phyloP scores from a whole-genome alignment of 2,888 invertebrate genomes.

The Calliphora vomitoria region DNA sequence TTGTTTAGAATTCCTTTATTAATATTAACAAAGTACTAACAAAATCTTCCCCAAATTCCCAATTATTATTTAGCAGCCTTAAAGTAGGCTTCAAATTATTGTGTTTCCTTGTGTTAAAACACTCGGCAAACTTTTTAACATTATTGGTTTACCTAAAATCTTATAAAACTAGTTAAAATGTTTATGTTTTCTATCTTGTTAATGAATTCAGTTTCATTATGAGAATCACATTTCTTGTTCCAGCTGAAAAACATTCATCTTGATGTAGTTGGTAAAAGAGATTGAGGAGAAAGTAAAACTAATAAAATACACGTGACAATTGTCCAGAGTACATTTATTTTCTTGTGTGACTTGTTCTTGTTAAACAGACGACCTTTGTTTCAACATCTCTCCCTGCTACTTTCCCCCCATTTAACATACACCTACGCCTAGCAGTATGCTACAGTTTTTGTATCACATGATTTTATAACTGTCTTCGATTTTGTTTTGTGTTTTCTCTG shows the following conservation, averaged over 20 bases:
- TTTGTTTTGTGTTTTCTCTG: conserved; percentile 1
- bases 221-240: not conserved
- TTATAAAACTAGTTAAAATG: not conserved
- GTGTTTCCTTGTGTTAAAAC: no score
- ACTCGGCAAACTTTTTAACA: not conserved
- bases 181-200: not conserved
- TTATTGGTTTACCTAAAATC: not conserved
- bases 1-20: no score
- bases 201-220: not conserved
- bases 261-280: not conserved
- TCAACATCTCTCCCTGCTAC: not conserved
- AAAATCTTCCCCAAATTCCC: no score
- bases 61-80: not conserved
- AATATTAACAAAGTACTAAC: no score
- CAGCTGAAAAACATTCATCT: not conserved
- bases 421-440: conserved; percentile 22
- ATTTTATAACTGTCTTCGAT: conserved; percentile 33
- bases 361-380: conserved; percentile 8
- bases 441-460: not conserved
- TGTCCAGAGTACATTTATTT: conserved; percentile 30
- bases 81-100: not conserved
- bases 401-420: no score
- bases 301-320: conserved; percentile 65
- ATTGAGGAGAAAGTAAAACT: not conserved
- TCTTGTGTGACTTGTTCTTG: conserved; percentile 6